These are phyloP conservation scores for Erpetoichthys calabaricus DNA, from an alignment of 2,797 vertebrate species.

Conservation along the genomic window DNA sequence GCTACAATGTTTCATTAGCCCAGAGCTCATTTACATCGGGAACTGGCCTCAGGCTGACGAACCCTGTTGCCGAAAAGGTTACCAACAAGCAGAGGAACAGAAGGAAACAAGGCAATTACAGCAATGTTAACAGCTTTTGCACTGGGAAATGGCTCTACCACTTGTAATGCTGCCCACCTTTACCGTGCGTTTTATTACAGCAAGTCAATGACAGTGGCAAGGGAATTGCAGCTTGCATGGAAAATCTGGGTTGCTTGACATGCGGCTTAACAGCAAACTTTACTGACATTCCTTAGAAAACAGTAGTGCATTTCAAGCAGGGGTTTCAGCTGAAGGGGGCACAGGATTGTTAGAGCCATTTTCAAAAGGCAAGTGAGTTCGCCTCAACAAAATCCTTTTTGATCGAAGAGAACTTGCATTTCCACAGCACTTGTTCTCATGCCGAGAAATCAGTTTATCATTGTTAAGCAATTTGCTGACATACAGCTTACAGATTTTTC, in stretches of 20 bases:
- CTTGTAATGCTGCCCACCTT: conserved; percentile 6
- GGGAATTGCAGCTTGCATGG: conserved; percentile 4
- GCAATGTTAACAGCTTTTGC: conserved; percentile 12
- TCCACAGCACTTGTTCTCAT: too few relatives aligned
- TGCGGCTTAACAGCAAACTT: conserved; percentile 11
- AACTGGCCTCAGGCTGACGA: conserved; percentile 4
- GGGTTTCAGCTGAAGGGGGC: too few relatives aligned
- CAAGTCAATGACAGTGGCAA: conserved; percentile 5
- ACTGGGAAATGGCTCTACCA: conserved; percentile 6
- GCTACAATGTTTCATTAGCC: not conserved
- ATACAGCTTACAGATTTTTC: too few relatives aligned
- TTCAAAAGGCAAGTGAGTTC: too few relatives aligned
- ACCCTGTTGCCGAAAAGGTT: conserved; percentile 2
- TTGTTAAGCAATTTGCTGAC: too few relatives aligned
- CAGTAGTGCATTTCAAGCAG: too few relatives aligned
- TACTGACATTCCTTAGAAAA: not conserved
- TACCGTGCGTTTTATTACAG: conserved; percentile 11
- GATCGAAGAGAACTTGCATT: too few relatives aligned
- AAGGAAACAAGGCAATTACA: conserved; percentile 10
- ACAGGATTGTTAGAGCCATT: too few relatives aligned
- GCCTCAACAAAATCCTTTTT: too few relatives aligned
- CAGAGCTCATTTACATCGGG: conserved; percentile 6
- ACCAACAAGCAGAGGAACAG: conserved; percentile 8
- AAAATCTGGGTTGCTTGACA: conserved; percentile 14
- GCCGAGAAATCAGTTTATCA: too few relatives aligned